Conservation (phyloP, 2,113 vertebrate genomes). For the Sitta europaea region DNA sequence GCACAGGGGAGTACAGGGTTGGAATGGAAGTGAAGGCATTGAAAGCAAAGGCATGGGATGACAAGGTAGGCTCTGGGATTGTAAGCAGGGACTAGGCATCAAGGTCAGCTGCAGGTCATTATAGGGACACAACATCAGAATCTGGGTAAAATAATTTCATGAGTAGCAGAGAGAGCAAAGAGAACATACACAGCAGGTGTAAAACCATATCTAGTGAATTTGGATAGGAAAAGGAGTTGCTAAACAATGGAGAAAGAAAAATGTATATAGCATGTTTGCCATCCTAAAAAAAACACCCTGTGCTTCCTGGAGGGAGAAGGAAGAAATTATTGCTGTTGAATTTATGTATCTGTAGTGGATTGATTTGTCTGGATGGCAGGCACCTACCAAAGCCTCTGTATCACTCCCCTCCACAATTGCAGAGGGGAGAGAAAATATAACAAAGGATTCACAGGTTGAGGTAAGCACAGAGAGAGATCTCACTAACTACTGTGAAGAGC, state of each 20-base stretch:
- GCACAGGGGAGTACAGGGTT: background rate
- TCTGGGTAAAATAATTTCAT: background rate
- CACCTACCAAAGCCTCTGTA: background rate
- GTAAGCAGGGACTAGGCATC: background rate
- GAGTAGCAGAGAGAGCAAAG: background rate
- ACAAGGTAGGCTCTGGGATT: background rate
- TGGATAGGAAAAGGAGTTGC: background rate
- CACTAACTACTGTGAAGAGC: background rate
- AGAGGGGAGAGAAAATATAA: background rate
- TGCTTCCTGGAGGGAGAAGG: background rate
- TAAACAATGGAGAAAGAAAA: background rate
- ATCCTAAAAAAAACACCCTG: background rate
- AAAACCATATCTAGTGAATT: background rate
- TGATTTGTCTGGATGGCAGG: background rate
- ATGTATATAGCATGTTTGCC: background rate
- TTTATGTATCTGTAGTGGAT: background rate
- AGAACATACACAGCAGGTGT: background rate
- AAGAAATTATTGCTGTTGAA: fast-evolving
- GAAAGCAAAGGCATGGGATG: background rate
- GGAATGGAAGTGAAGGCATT: background rate
- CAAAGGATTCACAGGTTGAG: background rate
- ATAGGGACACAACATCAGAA: background rate
- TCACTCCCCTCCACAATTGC: background rate
- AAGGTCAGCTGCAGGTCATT: background rate
- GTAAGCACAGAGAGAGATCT: background rate